Base-by-base conservation (phyloP, 2,797 vertebrate genomes). In the Denticeps clupeoides region DNA sequence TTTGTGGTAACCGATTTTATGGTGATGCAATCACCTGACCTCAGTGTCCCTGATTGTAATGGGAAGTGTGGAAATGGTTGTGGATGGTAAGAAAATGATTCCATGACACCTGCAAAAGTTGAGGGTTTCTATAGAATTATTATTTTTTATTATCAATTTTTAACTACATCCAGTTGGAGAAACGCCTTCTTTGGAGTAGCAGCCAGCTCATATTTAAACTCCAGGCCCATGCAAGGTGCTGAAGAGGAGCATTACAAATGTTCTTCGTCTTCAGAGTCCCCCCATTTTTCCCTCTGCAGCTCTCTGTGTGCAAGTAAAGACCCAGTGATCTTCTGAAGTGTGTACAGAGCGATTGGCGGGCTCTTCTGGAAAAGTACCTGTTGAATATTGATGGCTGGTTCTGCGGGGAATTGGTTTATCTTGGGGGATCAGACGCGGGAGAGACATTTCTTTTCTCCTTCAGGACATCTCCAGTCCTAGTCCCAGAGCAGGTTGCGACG, bases 371-470 rank as follows among this genome's bases (percentile, higher is more conserved):
- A 80, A 80, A 79, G 70, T 66, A 67, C 59, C 50, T 64, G 49
- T 75, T 81, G 69, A 82, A 82, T 85, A 83, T 86, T 80, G 80
- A 82, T 83, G 70, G 62, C 58, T 58, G 28, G 68, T 71, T 73
- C 80, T 75, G 74, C 68, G 72, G 84, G 77, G 82, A 85, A 73
- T 84, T 60, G 63, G 68, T 70, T 77, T 72, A 71, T 66, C 56
- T n/a, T n/a, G n/a, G n/a, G n/a, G n/a, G n/a, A n/a, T n/a, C n/a
- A n/a, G n/a, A n/a, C n/a, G n/a, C n/a, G n/a, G n/a, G n/a, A 63
- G 62, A 74, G 73, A 70, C 65, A 64, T 72, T 78, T 60, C 56
- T 58, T 67, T 59, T n/a, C n/a, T n/a, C n/a, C n/a, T n/a, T n/a
- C n/a, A n/a, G n/a, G n/a, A n/a, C n/a, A n/a, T n/a, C n/a, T n/a